Percentiles rank a stretch among this genome's conserved stretches.
Evolutionary conservation across 2,113 vertebrate species (phyloP).

Genomic region (Poecile atricapillus): DNA sequence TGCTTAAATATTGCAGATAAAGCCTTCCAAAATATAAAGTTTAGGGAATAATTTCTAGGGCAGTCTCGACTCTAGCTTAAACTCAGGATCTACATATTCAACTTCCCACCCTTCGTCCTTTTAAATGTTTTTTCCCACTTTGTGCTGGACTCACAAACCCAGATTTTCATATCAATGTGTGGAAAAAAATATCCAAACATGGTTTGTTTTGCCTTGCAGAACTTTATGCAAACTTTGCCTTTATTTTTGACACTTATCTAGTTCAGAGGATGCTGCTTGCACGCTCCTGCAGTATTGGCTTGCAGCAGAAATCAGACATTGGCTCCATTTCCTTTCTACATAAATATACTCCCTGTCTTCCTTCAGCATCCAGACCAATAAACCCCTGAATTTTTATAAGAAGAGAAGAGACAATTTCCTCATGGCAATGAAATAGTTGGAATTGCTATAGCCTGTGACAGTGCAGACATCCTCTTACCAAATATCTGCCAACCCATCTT

Average conservation of each 20-base stretch:
- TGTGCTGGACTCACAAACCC: background rate
- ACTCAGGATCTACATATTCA: background rate
- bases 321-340: background rate
- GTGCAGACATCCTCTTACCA: background rate
- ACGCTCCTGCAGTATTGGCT: background rate
- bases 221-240: background rate
- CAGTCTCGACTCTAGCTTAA: background rate
- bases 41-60: background rate
- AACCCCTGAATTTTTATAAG: background rate
- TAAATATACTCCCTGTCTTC: background rate
- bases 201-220: background rate
- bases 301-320: background rate
- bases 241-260: background rate
- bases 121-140: background rate
- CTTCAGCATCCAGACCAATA: background rate
- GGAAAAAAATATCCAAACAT: background rate
- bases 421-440: background rate
- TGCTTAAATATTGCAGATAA: background rate
- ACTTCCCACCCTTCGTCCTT: accelerated
- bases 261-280: background rate
- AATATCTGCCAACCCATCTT: background rate
- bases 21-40: background rate
- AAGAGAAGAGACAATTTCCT: background rate
- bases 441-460: background rate
- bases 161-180: background rate